These are phyloP conservation scores for Cephus runcator DNA, from an alignment of 2,888 invertebrate species.

Conservation along the genomic window DNA sequence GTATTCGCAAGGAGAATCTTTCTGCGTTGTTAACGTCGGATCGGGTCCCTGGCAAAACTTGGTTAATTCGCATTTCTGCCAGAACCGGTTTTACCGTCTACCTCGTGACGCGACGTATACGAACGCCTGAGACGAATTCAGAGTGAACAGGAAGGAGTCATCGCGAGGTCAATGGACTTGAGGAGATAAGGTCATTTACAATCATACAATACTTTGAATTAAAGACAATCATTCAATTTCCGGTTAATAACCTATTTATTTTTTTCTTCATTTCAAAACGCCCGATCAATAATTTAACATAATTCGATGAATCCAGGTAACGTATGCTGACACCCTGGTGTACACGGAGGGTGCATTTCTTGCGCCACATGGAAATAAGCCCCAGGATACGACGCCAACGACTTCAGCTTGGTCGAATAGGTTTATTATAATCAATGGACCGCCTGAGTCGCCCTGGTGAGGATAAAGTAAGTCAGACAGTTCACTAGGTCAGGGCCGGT, in stretches of 20 bases:
- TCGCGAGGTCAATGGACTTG: not conserved
- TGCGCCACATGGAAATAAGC: conserved; percentile 58
- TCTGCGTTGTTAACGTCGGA: not conserved
- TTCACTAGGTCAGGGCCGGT: not conserved
- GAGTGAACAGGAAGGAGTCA: not conserved
- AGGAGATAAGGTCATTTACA: not conserved
- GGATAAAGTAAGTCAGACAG: not conserved
- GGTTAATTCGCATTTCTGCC: not conserved
- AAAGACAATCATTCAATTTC: not conserved
- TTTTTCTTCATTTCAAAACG: not conserved
- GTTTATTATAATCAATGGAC: conserved; percentile 52
- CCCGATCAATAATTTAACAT: conserved; percentile 32
- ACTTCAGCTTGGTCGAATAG: conserved; percentile 47
- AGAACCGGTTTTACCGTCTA: not conserved
- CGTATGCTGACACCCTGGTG: conserved; percentile 56
- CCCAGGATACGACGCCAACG: conserved; percentile 63
- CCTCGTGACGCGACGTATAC: not conserved
- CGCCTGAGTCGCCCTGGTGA: conserved; percentile 62
- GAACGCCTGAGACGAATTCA: not conserved
- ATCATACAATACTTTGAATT: not conserved
- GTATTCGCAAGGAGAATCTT: not conserved
- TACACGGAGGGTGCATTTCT: conserved; percentile 59
- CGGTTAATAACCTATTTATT: not conserved
- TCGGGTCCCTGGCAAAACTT: not conserved
- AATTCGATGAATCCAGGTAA: conserved; percentile 52